Conservation (phyloP, 2,113 vertebrate genomes). For the Otis tarda region DNA sequence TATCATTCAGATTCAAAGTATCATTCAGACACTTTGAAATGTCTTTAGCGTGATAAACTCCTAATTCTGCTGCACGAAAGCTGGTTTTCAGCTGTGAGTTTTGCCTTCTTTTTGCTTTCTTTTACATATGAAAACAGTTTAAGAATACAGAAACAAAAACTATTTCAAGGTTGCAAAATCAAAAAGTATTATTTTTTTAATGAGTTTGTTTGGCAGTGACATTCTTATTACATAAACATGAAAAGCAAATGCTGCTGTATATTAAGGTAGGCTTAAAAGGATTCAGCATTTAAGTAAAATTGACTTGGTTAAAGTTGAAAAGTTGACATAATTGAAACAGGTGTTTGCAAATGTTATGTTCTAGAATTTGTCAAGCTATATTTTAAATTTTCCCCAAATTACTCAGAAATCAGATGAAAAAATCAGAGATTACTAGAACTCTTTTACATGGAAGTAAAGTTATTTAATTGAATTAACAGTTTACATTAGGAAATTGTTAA, state of each 20-base stretch:
- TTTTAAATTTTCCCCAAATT: neutral
- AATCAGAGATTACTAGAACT: neutral
- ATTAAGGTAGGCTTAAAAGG: neutral
- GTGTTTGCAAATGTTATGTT: neutral
- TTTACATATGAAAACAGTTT: conserved; percentile 18
- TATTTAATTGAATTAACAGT: too few species aligned
- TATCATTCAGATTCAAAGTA: too few species aligned
- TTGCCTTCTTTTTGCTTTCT: neutral
- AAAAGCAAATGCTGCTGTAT: conserved; percentile 3
- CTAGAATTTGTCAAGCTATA: neutral
- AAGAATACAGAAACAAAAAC: neutral
- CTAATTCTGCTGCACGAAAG: neutral
- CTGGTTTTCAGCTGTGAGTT: neutral
- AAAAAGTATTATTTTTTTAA: neutral
- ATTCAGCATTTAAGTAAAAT: neutral
- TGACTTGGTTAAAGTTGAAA: conserved; percentile 18
- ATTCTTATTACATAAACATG: conserved; percentile 25
- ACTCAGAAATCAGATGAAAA: neutral
- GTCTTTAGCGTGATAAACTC: neutral
- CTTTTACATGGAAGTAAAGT: neutral
- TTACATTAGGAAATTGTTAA: neutral
- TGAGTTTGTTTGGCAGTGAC: neutral
- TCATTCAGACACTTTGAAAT: neutral
- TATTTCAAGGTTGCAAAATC: conserved; percentile 21
- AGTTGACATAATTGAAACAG: neutral